Conservation (phyloP, 2,888 invertebrate species). For the Ceramica pisi region DNA sequence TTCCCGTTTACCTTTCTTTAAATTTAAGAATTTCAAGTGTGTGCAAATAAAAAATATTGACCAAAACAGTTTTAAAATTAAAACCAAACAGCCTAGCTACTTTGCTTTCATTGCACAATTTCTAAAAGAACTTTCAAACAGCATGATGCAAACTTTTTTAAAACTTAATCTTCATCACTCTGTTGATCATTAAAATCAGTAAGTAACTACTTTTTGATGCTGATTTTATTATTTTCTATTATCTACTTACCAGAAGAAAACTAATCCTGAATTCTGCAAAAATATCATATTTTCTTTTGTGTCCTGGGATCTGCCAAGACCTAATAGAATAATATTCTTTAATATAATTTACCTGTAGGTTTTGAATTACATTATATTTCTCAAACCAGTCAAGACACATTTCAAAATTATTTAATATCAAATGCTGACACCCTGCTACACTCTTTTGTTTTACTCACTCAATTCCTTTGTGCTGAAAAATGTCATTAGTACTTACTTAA, state of each 20-base stretch:
- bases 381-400: not conserved
- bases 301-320: not conserved
- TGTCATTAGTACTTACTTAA: not conserved
- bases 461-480: conserved; percentile 7
- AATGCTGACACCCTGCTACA: not conserved
- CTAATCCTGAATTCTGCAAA: not conserved
- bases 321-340: not conserved
- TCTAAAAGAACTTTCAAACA: not conserved
- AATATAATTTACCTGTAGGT: not conserved
- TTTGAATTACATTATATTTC: not conserved
- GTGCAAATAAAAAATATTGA: not conserved
- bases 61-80: not conserved
- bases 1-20: not conserved
- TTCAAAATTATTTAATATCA: not conserved
- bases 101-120: not conserved
- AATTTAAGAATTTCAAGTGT: not conserved
- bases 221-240: not conserved
- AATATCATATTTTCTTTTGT: conserved; percentile 7
- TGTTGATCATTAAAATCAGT: not conserved
- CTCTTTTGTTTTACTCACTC: not conserved
- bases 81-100: not conserved
- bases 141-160: not conserved
- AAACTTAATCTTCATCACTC: not conserved
- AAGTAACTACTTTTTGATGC: not conserved
- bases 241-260: not conserved